phyloP scores from a whole-genome alignment of 2,888 invertebrate genomes.

The Melanargia galathea region DNA sequence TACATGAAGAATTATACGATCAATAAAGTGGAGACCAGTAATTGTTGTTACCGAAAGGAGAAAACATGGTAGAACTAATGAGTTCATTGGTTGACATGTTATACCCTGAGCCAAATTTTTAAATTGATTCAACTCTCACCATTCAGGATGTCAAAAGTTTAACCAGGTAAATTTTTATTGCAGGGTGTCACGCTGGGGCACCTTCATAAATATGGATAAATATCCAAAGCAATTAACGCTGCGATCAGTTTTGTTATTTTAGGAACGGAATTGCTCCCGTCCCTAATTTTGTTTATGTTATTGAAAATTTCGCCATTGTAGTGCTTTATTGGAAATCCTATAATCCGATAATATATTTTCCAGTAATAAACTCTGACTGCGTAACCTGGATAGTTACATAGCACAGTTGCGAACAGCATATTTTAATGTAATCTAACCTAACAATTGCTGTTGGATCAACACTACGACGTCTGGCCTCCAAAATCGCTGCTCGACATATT shows the following conservation, averaged over 20 bases:
- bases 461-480: no score
- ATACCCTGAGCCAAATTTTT: neutral
- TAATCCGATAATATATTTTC: constrained; percentile 13
- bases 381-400: neutral
- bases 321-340: constrained; percentile 21
- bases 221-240: constrained; percentile 6
- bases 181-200: neutral
- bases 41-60: no score
- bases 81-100: neutral
- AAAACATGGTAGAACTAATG: no score
- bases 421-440: neutral
- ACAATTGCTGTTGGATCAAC: no score
- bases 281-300: constrained; percentile 18
- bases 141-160: neutral
- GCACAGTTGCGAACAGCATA: neutral
- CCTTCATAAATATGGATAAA: constrained; percentile 2
- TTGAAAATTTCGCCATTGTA: constrained; percentile 15
- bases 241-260: constrained; percentile 20
- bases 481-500: no score
- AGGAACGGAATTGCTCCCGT: constrained; percentile 11
- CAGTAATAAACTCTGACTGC: neutral
- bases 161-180: constrained; percentile 12
- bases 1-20: no score
- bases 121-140: neutral
- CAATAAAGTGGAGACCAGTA: no score